Evolutionary conservation across 2,888 invertebrate species (phyloP).

Genomic region (Drosophila percnosoma): DNA sequence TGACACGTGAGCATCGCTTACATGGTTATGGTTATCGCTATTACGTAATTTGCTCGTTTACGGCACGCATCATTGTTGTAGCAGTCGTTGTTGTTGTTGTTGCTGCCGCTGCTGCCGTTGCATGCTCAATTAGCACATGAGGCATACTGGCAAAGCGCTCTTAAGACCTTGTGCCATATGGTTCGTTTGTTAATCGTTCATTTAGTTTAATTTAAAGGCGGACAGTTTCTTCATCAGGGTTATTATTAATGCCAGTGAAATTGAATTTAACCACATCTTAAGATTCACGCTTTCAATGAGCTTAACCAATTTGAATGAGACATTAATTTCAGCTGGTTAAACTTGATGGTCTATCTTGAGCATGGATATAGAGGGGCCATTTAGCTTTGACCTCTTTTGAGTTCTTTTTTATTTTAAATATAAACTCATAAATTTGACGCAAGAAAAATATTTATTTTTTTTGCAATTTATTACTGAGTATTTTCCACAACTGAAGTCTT

Average conservation of each 20-base stretch:
- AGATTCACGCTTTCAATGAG: neutral
- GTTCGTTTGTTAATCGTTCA: constrained; percentile 34
- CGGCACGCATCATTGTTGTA: constrained; percentile 62
- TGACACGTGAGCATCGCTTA: constrained; percentile 72
- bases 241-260: neutral
- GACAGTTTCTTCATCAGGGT: constrained; percentile 15
- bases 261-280: constrained; percentile 16
- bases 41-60: constrained; percentile 74
- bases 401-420: neutral
- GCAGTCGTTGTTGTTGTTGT: constrained; percentile 29
- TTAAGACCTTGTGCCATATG: constrained; percentile 28
- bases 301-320: neutral
- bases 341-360: neutral
- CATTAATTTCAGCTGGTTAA: neutral
- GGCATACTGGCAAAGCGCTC: constrained; percentile 38
- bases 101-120: constrained; percentile 31
- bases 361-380: neutral
- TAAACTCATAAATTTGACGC: neutral
- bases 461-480: too few species aligned
- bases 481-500: too few species aligned
- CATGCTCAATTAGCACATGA: constrained; percentile 52
- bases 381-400: neutral
- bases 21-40: constrained; percentile 72
- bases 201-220: constrained; percentile 25
- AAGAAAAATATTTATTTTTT: too few species aligned